Evolutionary conservation across 2,113 vertebrate species (phyloP).

Genomic region (Gavialis gangeticus): DNA sequence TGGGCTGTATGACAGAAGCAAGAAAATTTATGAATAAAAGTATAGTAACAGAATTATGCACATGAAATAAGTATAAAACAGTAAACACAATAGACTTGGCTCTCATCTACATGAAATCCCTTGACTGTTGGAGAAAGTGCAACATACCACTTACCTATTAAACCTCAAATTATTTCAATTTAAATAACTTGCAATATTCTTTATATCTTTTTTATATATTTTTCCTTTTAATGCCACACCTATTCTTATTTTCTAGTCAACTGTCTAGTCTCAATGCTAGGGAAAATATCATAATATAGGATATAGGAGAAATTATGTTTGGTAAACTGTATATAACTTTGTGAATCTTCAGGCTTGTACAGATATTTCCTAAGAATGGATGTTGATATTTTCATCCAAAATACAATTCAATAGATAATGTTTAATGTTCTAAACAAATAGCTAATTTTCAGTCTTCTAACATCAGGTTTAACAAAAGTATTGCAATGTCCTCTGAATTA

Average conservation of each 20-base stretch:
- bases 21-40: too few species aligned
- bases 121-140: too few species aligned
- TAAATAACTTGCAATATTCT: too few species aligned
- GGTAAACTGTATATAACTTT: background rate
- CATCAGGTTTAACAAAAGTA: background rate
- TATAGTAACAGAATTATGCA: too few species aligned
- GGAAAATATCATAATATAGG: background rate
- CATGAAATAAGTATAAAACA: too few species aligned
- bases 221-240: background rate
- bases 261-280: background rate
- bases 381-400: background rate
- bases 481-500: background rate
- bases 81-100: too few species aligned
- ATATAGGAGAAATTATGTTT: background rate
- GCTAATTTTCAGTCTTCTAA: background rate
- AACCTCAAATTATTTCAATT: background rate
- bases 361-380: background rate
- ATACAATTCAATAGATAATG: background rate
- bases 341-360: background rate
- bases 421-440: background rate
- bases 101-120: too few species aligned
- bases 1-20: too few species aligned
- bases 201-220: background rate
- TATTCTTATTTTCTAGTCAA: background rate
- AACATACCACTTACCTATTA: background rate